Conservation (phyloP, 2,888 invertebrate species). For the Gymnocheta viridis region DNA sequence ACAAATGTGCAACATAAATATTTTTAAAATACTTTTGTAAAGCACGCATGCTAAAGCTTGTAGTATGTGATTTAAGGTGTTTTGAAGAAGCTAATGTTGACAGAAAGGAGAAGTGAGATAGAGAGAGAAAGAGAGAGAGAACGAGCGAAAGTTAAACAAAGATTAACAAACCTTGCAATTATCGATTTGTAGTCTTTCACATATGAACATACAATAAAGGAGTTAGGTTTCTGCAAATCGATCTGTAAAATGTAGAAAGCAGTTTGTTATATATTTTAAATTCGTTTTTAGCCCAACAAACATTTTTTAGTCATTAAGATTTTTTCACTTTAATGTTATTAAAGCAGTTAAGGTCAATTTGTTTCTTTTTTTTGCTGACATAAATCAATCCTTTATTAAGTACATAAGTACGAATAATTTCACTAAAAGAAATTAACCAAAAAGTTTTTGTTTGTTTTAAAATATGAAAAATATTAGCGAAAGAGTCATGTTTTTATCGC, state of each 20-base stretch:
- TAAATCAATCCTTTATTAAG: no score
- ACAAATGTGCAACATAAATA: conserved; percentile 15
- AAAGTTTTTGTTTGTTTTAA: no score
- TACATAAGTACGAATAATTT: no score
- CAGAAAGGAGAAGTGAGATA: no score
- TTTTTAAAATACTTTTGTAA: conserved; percentile 67
- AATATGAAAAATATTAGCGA: no score
- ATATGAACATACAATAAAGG: conserved; percentile 34
- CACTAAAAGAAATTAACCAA: no score
- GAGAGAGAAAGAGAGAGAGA: background rate
- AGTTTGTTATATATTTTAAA: background rate
- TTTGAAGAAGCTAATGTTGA: background rate
- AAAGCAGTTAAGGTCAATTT: background rate
- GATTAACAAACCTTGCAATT: conserved; percentile 51
- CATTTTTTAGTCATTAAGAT: background rate
- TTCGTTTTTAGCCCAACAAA: background rate
- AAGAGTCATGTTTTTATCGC: no score
- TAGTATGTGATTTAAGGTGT: background rate
- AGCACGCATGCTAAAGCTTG: conserved; percentile 60
- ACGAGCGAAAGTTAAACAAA: background rate
- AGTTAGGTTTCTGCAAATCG: conserved; percentile 1
- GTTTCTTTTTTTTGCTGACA: background rate
- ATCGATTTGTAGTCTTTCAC: conserved; percentile 26
- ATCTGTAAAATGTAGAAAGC: background rate
- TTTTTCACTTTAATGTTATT: background rate